phyloP scores from a whole-genome alignment of 2,797 vertebrate species.

The Karalla daura region DNA sequence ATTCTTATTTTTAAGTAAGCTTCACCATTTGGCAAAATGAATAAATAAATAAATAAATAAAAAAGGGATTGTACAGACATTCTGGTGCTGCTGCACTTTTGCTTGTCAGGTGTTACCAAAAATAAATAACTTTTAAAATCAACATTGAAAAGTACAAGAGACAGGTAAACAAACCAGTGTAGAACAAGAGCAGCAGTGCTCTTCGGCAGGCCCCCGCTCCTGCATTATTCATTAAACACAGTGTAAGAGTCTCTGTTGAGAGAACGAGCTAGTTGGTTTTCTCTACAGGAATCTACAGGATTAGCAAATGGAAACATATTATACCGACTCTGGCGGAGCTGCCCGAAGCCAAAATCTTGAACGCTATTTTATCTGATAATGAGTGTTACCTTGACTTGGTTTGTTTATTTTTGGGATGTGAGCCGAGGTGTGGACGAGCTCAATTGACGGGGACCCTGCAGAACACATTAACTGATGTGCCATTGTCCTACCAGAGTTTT shows the following conservation, averaged over 20 bases:
- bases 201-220: background rate
- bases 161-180: background rate
- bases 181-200: background rate
- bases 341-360: background rate
- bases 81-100: background rate
- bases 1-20: background rate
- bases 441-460: background rate
- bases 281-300: too few relatives aligned
- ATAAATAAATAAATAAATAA: background rate
- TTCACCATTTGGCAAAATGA: background rate
- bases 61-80: background rate
- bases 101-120: background rate
- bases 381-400: background rate
- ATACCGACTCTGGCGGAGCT: background rate
- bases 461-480: background rate
- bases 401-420: background rate
- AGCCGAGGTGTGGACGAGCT: background rate
- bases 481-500: background rate
- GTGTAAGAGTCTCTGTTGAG: background rate
- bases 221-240: conserved; percentile 19
- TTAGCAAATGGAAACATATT: background rate
- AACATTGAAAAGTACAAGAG: background rate
- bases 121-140: background rate
- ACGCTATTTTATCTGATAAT: background rate
- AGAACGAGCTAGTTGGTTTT: too few relatives aligned